phyloP scores from a whole-genome alignment of 2,888 invertebrate genomes.

The Lacanobia wlatinum region DNA sequence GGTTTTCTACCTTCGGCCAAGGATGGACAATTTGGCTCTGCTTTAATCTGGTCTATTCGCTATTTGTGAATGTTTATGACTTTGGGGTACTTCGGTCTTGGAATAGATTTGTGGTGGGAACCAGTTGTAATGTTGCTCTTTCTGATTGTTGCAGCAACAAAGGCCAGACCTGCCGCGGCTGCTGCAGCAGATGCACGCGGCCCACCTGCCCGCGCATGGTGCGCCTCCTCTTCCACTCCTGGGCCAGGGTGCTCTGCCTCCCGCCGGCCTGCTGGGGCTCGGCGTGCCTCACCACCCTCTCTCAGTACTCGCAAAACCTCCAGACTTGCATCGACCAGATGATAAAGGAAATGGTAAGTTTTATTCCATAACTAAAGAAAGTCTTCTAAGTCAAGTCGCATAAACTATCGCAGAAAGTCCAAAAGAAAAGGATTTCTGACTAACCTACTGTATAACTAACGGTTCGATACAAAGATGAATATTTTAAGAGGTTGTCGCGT shows the following conservation, averaged over 20 bases:
- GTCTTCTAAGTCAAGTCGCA: slow-evolving; percentile 35
- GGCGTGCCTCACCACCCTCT: slow-evolving; percentile 94
- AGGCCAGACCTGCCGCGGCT: slow-evolving; percentile 95
- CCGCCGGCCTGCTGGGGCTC: slow-evolving; percentile 92
- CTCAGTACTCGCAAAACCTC: slow-evolving; percentile 94
- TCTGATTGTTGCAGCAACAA: slow-evolving; percentile 93
- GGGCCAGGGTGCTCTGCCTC: slow-evolving; percentile 87
- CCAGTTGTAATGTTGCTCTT: slow-evolving; percentile 24
- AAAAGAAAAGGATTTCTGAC: slow-evolving; percentile 41
- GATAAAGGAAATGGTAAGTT: slow-evolving; percentile 94
- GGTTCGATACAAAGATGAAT: slow-evolving; percentile 84
- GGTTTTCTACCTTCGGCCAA: slow-evolving; percentile 33
- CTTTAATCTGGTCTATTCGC: slow-evolving; percentile 23
- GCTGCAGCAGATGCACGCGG: slow-evolving; percentile 98
- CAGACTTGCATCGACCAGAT: slow-evolving; percentile 94
- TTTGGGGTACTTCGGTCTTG: slow-evolving; percentile 11
- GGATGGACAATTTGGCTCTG: slow-evolving; percentile 28
- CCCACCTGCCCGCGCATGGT: slow-evolving; percentile 94
- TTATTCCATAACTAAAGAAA: no score
- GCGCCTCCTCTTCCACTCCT: slow-evolving; percentile 93
- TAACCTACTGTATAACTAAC: slow-evolving; percentile 71
- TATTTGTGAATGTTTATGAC: slow-evolving; percentile 30
- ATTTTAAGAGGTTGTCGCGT: slow-evolving; percentile 84
- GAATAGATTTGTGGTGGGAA: slow-evolving; percentile 13
- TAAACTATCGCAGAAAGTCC: slow-evolving; percentile 21